Conservation (phyloP, 2,113 vertebrate species). For the Candoia aspera region DNA sequence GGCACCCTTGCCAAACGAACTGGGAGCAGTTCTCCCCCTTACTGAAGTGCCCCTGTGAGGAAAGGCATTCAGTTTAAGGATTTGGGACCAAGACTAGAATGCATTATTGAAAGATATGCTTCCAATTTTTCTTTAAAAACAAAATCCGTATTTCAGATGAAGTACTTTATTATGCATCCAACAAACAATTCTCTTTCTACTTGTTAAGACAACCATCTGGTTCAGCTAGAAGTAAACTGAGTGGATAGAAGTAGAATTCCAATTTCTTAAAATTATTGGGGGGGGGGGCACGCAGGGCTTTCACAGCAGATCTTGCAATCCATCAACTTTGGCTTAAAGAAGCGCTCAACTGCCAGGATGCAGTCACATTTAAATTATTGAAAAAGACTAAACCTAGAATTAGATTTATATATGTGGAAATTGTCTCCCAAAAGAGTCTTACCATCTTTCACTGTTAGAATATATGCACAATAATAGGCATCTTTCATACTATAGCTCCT, state of each 20-base stretch:
- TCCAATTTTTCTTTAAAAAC: neutral
- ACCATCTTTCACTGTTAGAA: neutral
- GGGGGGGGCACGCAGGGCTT: neutral
- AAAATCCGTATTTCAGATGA: slow-evolving; percentile 14
- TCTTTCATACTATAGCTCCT: neutral
- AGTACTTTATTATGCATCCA: slow-evolving; percentile 5
- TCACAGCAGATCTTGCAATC: neutral
- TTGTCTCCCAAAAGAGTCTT: neutral
- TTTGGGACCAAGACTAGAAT: neutral
- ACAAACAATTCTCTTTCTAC: slow-evolving; percentile 4
- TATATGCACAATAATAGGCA: neutral
- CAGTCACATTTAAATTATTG: neutral
- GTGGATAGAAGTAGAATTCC: neutral
- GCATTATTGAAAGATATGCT: neutral
- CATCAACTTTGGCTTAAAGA: neutral
- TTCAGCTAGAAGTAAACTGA: neutral
- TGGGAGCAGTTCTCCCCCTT: neutral
- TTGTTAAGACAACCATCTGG: slow-evolving; percentile 9
- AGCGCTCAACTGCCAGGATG: neutral
- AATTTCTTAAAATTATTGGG: neutral
- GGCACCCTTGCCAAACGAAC: neutral
- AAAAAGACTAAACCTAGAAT: neutral
- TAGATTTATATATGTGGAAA: neutral
- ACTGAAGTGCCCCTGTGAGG: neutral
- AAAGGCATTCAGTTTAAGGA: neutral